Evolutionary conservation across 2,797 vertebrate genomes (phyloP), one percentile per base, ranked within the genome.

Genomic region (Sebastes ruberrimus): DNA sequence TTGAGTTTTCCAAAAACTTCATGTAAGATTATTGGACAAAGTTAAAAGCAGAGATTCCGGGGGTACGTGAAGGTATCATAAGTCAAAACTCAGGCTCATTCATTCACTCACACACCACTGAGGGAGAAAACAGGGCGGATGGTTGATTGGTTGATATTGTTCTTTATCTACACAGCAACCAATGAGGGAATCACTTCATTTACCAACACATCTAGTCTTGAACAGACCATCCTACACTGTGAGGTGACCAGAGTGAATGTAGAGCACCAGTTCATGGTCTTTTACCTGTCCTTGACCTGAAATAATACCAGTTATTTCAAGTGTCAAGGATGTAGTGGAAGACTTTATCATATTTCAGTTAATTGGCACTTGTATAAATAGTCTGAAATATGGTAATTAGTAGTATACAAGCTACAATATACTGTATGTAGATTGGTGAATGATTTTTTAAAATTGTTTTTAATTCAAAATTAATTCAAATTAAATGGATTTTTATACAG

Each of bases 111-210:
- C 72, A 68, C 86, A 57, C 76, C 68, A 65, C 64, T 60, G 10
- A 1, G 8, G 27, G 11, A 33, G 52, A 69, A 52, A 80, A 71
- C 28, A 22, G 55, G 38, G 10, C 63, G 25, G 59, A n/a, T 18
- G 25, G 25, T 10, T 86, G 84, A 93, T 93, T 95, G 92, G 93
- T 35, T 84, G n/a, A 55, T 38, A 27, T 2, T 33, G 27, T 38
- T 69, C 53, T 76, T 83, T 81, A 75, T 80, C 10, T 52, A 3
- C 2, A 28, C 14, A 55, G 30, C 59, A 71, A 52, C 86, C 89
- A 91, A 91, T 92, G 68, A 85, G 62, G 30, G 16, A 38, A 73
- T 30, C 18, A 53, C 27, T 83, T 28, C 28, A 57, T 67, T 30
- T n/a, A 20, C 16, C 49, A n/a, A 18, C 33, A 69, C 22, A 53